A percentile compares a stretch with the other conserved stretches of the same genome.
phyloP scores from a whole-genome alignment of 2,113 vertebrate species.

The Tychaedon coryphoeus region DNA sequence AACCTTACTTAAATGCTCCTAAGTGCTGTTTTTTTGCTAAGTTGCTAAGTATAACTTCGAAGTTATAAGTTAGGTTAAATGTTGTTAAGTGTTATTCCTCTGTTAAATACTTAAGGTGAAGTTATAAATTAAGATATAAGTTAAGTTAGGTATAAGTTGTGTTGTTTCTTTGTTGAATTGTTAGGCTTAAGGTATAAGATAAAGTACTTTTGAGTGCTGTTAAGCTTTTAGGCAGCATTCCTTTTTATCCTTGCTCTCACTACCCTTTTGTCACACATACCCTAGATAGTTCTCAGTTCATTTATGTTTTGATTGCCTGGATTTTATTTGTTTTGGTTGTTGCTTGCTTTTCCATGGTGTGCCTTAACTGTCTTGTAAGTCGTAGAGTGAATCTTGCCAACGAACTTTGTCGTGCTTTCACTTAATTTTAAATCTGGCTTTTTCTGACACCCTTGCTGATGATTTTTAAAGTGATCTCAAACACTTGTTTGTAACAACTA shows the following conservation, averaged over 20 bases:
- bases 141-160: not conserved
- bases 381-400: not conserved
- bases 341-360: not conserved
- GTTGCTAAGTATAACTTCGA: not conserved
- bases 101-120: not conserved
- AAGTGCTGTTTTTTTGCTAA: not conserved
- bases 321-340: not conserved
- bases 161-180: not conserved
- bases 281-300: not conserved
- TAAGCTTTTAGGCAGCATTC: not conserved
- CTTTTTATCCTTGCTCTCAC: not conserved
- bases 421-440: not conserved
- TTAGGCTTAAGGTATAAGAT: not conserved
- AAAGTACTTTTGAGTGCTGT: not conserved
- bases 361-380: not conserved
- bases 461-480: not conserved
- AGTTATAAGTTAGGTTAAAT: not conserved
- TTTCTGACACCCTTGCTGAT: not conserved
- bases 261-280: not conserved
- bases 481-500: not conserved
- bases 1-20: not conserved
- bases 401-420: not conserved
- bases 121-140: not conserved
- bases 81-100: not conserved
- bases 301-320: not conserved